A percentile compares a stretch with the other conserved stretches of the same genome.
phyloP scores from a whole-genome alignment of 2,888 invertebrate genomes.

The Drosophila histrio region DNA sequence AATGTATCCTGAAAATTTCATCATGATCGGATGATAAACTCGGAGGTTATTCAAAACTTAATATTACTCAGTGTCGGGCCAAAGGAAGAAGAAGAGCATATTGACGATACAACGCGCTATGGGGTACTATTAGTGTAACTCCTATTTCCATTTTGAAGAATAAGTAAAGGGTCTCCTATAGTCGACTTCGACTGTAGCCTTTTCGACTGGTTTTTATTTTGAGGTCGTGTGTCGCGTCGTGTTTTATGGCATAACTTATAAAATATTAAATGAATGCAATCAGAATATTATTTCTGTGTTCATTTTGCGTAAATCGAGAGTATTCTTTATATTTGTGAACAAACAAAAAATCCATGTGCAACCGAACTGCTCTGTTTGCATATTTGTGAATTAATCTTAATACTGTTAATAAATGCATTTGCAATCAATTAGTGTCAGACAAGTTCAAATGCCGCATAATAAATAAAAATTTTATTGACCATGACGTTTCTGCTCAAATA shows the following conservation, averaged over 20 bases:
- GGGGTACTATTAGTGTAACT: too few species aligned
- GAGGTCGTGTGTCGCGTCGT: conserved; percentile 5
- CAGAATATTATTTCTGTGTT: conserved; percentile 24
- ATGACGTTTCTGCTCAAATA: not conserved
- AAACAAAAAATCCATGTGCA: not conserved
- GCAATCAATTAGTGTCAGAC: conserved; percentile 9
- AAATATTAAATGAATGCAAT: conserved; percentile 65
- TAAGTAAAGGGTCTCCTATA: too few species aligned
- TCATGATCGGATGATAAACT: too few species aligned
- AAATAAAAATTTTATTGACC: not conserved
- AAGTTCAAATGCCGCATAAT: not conserved
- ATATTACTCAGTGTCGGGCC: too few species aligned
- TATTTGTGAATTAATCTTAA: not conserved
- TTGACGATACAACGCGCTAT: too few species aligned
- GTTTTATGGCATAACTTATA: conserved; percentile 40
- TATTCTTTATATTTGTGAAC: not conserved
- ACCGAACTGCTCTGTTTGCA: not conserved
- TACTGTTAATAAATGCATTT: conserved; percentile 19
- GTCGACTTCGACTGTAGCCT: too few species aligned
- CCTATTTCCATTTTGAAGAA: too few species aligned
- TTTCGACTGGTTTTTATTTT: too few species aligned
- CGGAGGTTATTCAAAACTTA: too few species aligned
- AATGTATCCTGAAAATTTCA: too few species aligned
- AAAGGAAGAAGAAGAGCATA: too few species aligned
- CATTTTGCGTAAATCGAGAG: conserved; percentile 1